Conservation (phyloP, 1,140 invertebrate species). For the Megalopta genalis region DNA sequence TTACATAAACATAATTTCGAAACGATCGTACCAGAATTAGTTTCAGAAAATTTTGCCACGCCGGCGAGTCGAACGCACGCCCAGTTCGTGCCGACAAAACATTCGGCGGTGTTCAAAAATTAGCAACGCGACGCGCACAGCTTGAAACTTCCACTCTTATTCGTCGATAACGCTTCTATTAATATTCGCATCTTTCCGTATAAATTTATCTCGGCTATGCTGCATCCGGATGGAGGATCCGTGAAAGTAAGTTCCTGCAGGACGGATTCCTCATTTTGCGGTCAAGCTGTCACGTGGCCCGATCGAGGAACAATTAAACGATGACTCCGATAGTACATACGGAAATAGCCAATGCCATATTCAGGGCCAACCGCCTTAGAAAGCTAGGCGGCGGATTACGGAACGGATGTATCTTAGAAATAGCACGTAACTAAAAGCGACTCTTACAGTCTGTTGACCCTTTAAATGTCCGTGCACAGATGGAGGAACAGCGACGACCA, state of each 20-base stretch:
- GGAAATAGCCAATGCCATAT: slow-evolving; percentile 33
- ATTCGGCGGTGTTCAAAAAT: background rate
- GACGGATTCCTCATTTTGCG: background rate
- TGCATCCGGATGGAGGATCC: background rate
- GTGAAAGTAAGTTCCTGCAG: background rate
- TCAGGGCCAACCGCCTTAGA: slow-evolving; percentile 32
- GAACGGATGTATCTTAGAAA: slow-evolving; percentile 36
- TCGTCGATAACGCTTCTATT: background rate
- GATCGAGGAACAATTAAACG: background rate
- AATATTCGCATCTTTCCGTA: background rate
- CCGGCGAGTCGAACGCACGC: background rate
- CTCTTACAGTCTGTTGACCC: slow-evolving; percentile 39
- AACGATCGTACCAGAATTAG: background rate
- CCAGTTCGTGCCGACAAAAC: background rate
- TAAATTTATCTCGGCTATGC: background rate
- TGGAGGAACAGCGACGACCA: slow-evolving; percentile 3
- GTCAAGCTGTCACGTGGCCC: background rate
- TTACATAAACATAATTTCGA: background rate
- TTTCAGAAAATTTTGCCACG: background rate
- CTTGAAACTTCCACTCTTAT: background rate
- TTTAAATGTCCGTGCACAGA: slow-evolving; percentile 36
- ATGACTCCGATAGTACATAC: slow-evolving; percentile 9
- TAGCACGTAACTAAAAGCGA: slow-evolving; percentile 46
- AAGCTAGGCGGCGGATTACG: slow-evolving; percentile 10
- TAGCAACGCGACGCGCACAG: background rate